Percentiles rank a stretch among this genome's conserved stretches.
Evolutionary conservation across 2,888 invertebrate genomes (phyloP).

Genomic region (Chromoteleia sp.): DNA sequence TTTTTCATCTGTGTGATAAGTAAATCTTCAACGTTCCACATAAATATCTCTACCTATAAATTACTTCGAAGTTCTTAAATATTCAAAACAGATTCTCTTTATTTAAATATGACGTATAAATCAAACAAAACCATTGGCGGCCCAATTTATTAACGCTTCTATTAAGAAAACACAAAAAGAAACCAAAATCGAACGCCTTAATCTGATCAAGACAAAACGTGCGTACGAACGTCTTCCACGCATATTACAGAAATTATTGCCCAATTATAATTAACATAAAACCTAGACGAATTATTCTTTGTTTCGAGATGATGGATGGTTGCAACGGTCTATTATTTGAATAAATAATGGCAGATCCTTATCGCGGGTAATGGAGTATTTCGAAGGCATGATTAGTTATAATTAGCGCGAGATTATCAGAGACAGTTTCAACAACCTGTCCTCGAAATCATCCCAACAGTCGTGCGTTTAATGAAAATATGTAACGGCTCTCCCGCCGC

Average conservation of each 20-base stretch:
- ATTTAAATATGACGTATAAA: too few relatives aligned
- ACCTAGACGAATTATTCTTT: slow-evolving; percentile 34
- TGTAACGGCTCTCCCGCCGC: slow-evolving; percentile 84
- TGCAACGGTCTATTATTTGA: slow-evolving; percentile 48
- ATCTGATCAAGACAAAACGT: too few relatives aligned
- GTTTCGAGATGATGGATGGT: slow-evolving; percentile 39
- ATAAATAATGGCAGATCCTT: slow-evolving; percentile 48
- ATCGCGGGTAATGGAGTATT: slow-evolving; percentile 45
- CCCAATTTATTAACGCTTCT: too few relatives aligned
- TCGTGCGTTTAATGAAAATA: slow-evolving; percentile 72
- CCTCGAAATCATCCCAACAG: slow-evolving; percentile 65
- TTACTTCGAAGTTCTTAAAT: too few relatives aligned
- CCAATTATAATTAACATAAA: slow-evolving; percentile 46
- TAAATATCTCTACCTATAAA: too few relatives aligned
- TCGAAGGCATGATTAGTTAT: slow-evolving; percentile 42
- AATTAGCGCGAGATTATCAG: slow-evolving; percentile 65
- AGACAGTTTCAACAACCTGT: slow-evolving; percentile 70
- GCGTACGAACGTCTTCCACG: background rate
- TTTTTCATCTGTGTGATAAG: too few relatives aligned
- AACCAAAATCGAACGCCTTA: too few relatives aligned
- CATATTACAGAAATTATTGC: slow-evolving; percentile 8
- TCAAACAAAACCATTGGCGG: too few relatives aligned
- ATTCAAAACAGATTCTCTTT: too few relatives aligned
- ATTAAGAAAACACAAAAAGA: too few relatives aligned
- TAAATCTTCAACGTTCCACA: too few relatives aligned